Percentiles rank a stretch among this genome's conserved stretches.
phyloP scores from a whole-genome alignment of 1,140 invertebrate species.

The Heliothis subflexa region DNA sequence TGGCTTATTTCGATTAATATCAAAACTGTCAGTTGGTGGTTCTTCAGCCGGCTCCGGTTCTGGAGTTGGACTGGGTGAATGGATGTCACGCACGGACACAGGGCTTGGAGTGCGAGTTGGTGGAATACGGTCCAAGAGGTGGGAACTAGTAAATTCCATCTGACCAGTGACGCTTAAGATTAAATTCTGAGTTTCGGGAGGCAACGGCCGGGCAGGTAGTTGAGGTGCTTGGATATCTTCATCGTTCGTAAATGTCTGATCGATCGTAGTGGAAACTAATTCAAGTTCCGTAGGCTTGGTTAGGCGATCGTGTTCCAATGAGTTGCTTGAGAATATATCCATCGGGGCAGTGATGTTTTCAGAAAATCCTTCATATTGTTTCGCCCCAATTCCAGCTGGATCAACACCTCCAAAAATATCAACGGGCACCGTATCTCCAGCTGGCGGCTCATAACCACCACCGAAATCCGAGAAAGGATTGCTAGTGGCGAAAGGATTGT shows the following conservation, averaged over 20 bases:
- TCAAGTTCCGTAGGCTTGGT: constrained; percentile 78
- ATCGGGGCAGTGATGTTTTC: constrained; percentile 54
- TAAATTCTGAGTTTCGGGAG: constrained; percentile 92
- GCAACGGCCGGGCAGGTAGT: constrained; percentile 87
- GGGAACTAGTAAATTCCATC: constrained; percentile 95
- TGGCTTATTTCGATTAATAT: constrained; percentile 82
- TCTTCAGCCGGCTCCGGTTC: constrained; percentile 86
- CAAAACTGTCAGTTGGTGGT: constrained; percentile 56
- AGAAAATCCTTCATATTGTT: constrained; percentile 63
- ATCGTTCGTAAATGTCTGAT: constrained; percentile 57
- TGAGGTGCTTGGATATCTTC: constrained; percentile 71
- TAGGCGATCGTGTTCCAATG: constrained; percentile 59
- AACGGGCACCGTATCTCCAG: constrained; percentile 79
- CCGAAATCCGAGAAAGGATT: constrained; percentile 89
- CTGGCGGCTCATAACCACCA: constrained; percentile 82
- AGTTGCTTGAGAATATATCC: constrained; percentile 64
- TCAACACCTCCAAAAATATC: constrained; percentile 79
- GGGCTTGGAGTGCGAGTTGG: constrained; percentile 94
- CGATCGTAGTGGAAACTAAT: constrained; percentile 66
- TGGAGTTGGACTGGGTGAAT: constrained; percentile 94
- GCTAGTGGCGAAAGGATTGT: constrained; percentile 88
- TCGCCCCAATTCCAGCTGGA: constrained; percentile 67
- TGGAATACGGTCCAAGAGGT: constrained; percentile 92
- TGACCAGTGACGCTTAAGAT: constrained; percentile 94
- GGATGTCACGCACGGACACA: constrained; percentile 91